Evolutionary conservation across 2,888 invertebrate genomes (phyloP).

Genomic region (Seladonia tumulorum): DNA sequence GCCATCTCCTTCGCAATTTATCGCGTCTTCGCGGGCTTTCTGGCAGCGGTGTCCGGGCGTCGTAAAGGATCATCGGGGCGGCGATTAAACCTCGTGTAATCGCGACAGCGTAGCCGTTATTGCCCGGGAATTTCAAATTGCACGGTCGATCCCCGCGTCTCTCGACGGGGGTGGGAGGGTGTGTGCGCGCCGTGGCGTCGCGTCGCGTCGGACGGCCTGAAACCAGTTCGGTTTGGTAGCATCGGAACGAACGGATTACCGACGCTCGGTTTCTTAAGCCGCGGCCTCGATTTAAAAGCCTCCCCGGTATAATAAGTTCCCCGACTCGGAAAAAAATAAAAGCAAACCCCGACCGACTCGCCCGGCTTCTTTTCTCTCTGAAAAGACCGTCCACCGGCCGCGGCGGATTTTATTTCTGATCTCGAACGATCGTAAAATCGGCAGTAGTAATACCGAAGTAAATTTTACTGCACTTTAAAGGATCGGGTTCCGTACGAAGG

Average conservation of each 20-base stretch:
- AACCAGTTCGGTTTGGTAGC: slow-evolving; percentile 68
- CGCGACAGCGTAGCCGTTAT: slow-evolving; percentile 57
- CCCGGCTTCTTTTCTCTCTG: slow-evolving; percentile 25
- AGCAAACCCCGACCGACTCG: slow-evolving; percentile 23
- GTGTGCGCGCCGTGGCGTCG: neutral
- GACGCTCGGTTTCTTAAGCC: slow-evolving; percentile 65
- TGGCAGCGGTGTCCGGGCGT: neutral
- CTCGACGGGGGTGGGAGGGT: neutral
- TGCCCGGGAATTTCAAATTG: slow-evolving; percentile 53
- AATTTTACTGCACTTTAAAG: slow-evolving; percentile 68
- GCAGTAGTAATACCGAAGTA: slow-evolving; percentile 58
- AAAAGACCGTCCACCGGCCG: slow-evolving; percentile 36
- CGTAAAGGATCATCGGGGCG: slow-evolving; percentile 52
- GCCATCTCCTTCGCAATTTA: neutral
- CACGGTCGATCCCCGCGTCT: slow-evolving; percentile 28
- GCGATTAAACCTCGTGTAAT: slow-evolving; percentile 59
- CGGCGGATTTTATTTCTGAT: slow-evolving; percentile 62
- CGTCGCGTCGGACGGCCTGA: neutral
- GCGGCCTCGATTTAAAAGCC: slow-evolving; percentile 61
- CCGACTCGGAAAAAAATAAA: slow-evolving; percentile 63
- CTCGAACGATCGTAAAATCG: slow-evolving; percentile 68
- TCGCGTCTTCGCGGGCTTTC: neutral
- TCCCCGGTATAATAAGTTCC: slow-evolving; percentile 39
- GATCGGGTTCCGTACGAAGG: slow-evolving; percentile 53
- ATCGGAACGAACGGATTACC: slow-evolving; percentile 61